These are phyloP conservation scores for Cephus cinctus DNA, from an alignment of 1,140 invertebrate species.

Conservation along the genomic window DNA sequence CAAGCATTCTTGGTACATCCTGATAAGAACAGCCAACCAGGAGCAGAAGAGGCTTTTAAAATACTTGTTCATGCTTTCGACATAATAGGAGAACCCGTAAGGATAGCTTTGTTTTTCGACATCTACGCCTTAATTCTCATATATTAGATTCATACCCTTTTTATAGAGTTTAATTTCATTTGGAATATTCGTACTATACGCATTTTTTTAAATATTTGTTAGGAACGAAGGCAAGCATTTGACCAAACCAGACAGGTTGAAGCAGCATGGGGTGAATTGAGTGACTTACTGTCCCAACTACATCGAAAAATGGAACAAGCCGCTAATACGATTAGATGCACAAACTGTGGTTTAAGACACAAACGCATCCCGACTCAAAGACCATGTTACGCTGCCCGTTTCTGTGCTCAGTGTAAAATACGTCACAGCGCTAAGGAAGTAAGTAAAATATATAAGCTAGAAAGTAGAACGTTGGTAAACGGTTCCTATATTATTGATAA, in stretches of 20 bases:
- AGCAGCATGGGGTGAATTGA: conserved; percentile 81
- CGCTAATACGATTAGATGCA: conserved; percentile 85
- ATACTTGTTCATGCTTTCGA: conserved; percentile 93
- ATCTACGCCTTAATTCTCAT: conserved; percentile 2
- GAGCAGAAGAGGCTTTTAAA: conserved; percentile 95
- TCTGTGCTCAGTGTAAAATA: conserved; percentile 86
- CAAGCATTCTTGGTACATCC: conserved; percentile 94
- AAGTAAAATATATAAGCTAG: conserved; percentile 18
- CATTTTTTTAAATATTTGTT: conserved; percentile 29
- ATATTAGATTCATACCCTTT: neutral
- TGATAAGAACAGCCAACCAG: conserved; percentile 91
- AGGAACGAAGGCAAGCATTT: conserved; percentile 78
- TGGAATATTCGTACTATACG: neutral
- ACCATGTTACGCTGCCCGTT: conserved; percentile 85
- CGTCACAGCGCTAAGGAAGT: conserved; percentile 90
- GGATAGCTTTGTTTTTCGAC: conserved; percentile 20
- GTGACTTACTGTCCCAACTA: conserved; percentile 78
- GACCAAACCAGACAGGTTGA: conserved; percentile 79
- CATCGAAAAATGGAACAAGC: conserved; percentile 93
- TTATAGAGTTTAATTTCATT: neutral
- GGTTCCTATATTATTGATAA: conserved; percentile 5
- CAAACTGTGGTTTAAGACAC: conserved; percentile 87
- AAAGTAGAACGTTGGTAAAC: neutral
- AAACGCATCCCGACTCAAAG: conserved; percentile 79
- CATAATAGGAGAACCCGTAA: conserved; percentile 88